Evolutionary conservation across 2,797 vertebrate genomes (phyloP).

Genomic region (Sardinella longiceps): DNA sequence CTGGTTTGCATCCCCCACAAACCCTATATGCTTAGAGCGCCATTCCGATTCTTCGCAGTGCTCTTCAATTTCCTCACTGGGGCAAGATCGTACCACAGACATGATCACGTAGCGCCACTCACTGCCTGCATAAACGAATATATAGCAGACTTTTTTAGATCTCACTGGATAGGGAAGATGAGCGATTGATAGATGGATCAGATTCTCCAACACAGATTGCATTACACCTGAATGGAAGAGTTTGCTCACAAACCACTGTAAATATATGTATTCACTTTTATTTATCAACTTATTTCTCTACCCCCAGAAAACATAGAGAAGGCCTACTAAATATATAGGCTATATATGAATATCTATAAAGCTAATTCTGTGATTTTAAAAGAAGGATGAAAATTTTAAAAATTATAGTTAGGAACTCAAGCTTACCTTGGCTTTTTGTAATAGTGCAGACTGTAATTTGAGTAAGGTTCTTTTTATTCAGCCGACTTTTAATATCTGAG

Average conservation of each 20-base stretch:
- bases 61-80: conserved; percentile 58
- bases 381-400: background rate
- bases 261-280: too few relatives aligned
- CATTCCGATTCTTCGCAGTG: conserved; percentile 75
- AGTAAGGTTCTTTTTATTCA: conserved; percentile 55
- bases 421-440: conserved; percentile 87
- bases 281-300: too few relatives aligned
- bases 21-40: conserved; percentile 80
- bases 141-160: too few relatives aligned
- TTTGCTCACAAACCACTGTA: too few relatives aligned
- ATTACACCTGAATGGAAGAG: too few relatives aligned
- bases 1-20: conserved; percentile 82
- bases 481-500: conserved; percentile 70
- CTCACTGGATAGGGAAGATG: too few relatives aligned
- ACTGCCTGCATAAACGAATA: conserved; percentile 72
- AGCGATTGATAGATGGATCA: too few relatives aligned
- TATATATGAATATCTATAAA: too few relatives aligned
- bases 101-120: conserved; percentile 88
- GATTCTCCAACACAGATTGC: too few relatives aligned
- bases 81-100: conserved; percentile 81
- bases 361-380: too few relatives aligned
- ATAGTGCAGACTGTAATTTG: conserved; percentile 79
- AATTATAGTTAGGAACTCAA: background rate
- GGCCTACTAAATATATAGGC: too few relatives aligned
- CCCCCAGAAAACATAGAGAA: too few relatives aligned